A percentile compares a stretch with the other conserved stretches of the same genome.
phyloP scores from a whole-genome alignment of 2,888 invertebrate species.

The Ormyrus thymus region DNA sequence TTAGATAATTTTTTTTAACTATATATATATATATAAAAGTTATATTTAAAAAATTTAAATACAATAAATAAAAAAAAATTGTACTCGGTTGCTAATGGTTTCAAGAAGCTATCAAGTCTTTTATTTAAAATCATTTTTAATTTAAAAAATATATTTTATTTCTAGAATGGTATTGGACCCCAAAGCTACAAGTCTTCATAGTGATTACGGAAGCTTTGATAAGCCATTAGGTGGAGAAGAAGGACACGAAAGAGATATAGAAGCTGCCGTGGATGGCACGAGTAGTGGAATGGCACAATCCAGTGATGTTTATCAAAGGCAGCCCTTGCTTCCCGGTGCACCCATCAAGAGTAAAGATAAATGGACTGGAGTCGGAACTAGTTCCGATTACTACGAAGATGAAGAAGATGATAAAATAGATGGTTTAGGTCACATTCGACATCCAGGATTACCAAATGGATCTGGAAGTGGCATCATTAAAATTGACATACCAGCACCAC shows the following conservation, averaged over 20 bases:
- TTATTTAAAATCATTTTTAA: background rate
- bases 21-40: no score
- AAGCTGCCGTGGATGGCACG: conserved; percentile 73
- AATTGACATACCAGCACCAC: conserved; percentile 81
- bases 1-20: no score
- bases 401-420: conserved; percentile 76
- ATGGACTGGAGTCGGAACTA: conserved; percentile 74
- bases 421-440: conserved; percentile 67
- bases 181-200: conserved; percentile 77
- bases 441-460: conserved; percentile 69
- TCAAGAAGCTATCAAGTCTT: conserved; percentile 12
- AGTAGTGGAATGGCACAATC: conserved; percentile 73
- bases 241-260: conserved; percentile 72
- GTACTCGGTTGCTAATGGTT: conserved; percentile 7
- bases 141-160: conserved; percentile 15
- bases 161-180: conserved; percentile 81
- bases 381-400: conserved; percentile 75
- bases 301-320: conserved; percentile 79
- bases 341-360: conserved; percentile 75
- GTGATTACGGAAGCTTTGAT: conserved; percentile 81
- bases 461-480: conserved; percentile 77
- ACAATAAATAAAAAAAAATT: no score
- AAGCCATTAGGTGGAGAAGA: conserved; percentile 71
- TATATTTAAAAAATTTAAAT: no score
- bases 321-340: conserved; percentile 77